Conservation (phyloP, 1,140 invertebrate genomes). For the Scaptodrosophila lebanonensis region DNA sequence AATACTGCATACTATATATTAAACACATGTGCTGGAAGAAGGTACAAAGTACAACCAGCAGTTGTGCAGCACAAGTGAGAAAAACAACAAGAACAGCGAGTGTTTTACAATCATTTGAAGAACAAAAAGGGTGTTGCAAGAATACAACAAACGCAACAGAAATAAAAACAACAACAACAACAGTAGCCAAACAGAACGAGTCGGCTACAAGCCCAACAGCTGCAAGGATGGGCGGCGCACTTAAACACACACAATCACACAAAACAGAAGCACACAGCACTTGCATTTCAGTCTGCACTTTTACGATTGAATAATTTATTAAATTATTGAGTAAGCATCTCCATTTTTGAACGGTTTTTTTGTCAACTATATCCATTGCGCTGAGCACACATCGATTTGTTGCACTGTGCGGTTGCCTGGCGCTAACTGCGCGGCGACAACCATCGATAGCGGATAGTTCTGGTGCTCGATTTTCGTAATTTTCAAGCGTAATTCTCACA, state of each 20-base stretch:
- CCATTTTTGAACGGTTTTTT: too few species aligned
- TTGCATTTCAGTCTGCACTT: constrained; percentile 10
- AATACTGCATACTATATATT: constrained; percentile 58
- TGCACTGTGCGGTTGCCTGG: constrained; percentile 43
- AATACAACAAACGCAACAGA: constrained; percentile 31
- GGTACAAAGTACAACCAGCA: constrained; percentile 63
- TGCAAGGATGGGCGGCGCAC: constrained; percentile 56
- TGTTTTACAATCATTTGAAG: too few species aligned
- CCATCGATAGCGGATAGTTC: neutral
- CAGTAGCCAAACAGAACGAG: constrained; percentile 9
- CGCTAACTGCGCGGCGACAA: constrained; percentile 4
- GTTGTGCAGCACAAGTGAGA: neutral
- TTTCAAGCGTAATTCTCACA: neutral
- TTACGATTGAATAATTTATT: too few species aligned
- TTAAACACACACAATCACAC: too few species aligned
- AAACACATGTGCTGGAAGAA: constrained; percentile 23
- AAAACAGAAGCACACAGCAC: constrained; percentile 16
- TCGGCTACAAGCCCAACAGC: constrained; percentile 31
- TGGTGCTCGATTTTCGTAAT: neutral
- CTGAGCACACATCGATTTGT: constrained; percentile 62
- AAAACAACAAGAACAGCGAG: constrained; percentile 7
- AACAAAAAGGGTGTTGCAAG: too few species aligned
- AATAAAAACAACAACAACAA: constrained; percentile 29
- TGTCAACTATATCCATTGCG: too few species aligned
- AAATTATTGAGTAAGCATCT: too few species aligned